A percentile compares a stretch with the other conserved stretches of the same genome.
Evolutionary conservation across 1,140 invertebrate genomes (phyloP).

Genomic region (Phocides pigmalion): DNA sequence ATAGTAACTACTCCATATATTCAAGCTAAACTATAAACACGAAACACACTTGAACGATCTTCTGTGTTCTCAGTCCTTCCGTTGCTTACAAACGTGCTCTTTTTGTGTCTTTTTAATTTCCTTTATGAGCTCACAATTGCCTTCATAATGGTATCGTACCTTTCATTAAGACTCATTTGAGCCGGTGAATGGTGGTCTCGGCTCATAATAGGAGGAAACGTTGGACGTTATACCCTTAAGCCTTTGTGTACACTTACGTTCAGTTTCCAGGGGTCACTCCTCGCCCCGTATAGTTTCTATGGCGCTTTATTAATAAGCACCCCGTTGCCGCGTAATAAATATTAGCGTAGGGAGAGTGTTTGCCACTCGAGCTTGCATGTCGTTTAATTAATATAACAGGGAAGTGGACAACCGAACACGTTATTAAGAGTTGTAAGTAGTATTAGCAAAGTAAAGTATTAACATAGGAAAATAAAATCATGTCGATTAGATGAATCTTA

Average conservation of each 20-base stretch:
- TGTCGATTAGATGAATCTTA: too few relatives aligned
- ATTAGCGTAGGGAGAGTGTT: constrained; percentile 37
- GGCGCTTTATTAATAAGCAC: constrained; percentile 65
- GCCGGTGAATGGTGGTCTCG: constrained; percentile 68
- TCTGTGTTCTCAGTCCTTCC: constrained; percentile 32
- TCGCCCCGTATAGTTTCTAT: constrained; percentile 51
- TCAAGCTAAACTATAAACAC: background rate
- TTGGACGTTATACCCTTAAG: constrained; percentile 67
- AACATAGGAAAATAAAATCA: too few relatives aligned
- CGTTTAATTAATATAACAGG: constrained; percentile 20
- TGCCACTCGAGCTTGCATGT: constrained; percentile 1
- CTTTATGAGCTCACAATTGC: constrained; percentile 76
- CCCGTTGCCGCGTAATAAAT: constrained; percentile 44
- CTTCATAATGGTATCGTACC: constrained; percentile 76
- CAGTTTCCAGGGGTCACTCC: constrained; percentile 61
- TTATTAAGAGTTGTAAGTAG: too few relatives aligned
- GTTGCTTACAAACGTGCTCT: constrained; percentile 42
- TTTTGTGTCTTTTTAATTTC: constrained; percentile 77
- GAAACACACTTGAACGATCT: background rate
- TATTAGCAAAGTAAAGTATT: too few relatives aligned
- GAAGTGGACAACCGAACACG: background rate
- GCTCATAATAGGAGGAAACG: constrained; percentile 69
- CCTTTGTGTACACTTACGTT: constrained; percentile 69
- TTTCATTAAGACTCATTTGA: constrained; percentile 78
- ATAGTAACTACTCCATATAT: background rate